Conservation (phyloP, 2,888 invertebrate genomes). For the Cosmia pyralina region DNA sequence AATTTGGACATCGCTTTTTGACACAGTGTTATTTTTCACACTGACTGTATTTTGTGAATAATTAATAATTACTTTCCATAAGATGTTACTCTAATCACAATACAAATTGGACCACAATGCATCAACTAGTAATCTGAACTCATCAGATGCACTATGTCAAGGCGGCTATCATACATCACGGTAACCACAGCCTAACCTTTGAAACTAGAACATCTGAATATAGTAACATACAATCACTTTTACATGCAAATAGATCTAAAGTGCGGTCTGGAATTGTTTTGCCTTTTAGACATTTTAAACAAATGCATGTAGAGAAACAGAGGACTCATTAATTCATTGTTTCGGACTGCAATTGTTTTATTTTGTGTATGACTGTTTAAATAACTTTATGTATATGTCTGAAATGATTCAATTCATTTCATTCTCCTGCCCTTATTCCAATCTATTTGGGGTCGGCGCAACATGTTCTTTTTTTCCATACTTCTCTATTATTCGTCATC, state of each 20-base stretch:
- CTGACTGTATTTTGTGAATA: background rate
- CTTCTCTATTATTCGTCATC: no score
- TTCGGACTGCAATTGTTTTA: background rate
- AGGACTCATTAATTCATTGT: background rate
- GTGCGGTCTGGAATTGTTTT: slow-evolving; percentile 7
- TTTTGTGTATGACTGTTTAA: background rate
- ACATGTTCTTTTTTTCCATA: no score
- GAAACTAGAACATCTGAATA: slow-evolving; percentile 54
- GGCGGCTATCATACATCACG: slow-evolving; percentile 58
- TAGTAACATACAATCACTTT: slow-evolving; percentile 54
- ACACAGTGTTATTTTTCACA: background rate
- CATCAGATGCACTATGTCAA: slow-evolving; percentile 57
- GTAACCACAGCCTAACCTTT: slow-evolving; percentile 61
- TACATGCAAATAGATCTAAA: slow-evolving; percentile 38
- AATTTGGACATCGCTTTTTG: background rate
- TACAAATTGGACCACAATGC: slow-evolving; percentile 22
- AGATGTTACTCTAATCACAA: slow-evolving; percentile 12
- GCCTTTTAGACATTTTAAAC: background rate
- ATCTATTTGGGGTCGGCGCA: no score
- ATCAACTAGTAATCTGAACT: slow-evolving; percentile 49
- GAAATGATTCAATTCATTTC: no score
- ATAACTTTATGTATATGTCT: background rate
- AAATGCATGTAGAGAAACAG: background rate
- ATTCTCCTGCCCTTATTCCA: no score
- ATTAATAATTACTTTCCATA: background rate